Conservation (phyloP, 2,888 invertebrate species). For the Torymus aiolomorphi region DNA sequence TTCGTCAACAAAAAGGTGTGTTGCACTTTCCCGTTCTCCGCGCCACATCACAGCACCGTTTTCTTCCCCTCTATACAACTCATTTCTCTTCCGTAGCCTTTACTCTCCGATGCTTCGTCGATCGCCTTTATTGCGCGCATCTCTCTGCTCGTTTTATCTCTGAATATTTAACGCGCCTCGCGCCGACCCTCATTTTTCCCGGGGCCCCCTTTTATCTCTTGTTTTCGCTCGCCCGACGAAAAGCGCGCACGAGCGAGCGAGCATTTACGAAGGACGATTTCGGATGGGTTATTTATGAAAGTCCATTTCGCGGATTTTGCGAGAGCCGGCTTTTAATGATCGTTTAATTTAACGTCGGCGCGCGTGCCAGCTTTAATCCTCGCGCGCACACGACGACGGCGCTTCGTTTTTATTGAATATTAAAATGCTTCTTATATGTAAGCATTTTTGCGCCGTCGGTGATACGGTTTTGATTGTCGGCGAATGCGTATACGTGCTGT, state of each 20-base stretch:
- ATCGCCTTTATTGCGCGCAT: no score
- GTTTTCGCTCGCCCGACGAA: background rate
- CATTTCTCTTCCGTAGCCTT: no score
- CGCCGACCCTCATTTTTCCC: background rate
- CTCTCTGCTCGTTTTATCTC: no score
- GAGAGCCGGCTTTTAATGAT: conserved; percentile 33
- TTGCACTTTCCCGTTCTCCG: no score
- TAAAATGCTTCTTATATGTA: conserved; percentile 13
- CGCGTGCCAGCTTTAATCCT: conserved; percentile 1
- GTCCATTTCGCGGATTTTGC: conserved; percentile 26
- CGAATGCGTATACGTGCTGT: no score
- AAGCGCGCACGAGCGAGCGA: background rate
- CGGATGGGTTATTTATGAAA: conserved; percentile 34
- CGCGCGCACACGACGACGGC: background rate
- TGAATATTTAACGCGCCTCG: background rate
- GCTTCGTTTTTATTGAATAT: conserved; percentile 35
- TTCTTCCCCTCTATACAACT: no score
- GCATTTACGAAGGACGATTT: conserved; percentile 18
- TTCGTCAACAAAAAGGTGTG: no score
- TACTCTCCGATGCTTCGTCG: no score
- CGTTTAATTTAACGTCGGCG: conserved; percentile 44
- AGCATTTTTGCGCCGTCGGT: no score
- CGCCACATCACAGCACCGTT: no score
- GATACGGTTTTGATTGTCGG: no score
- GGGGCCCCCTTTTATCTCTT: background rate